These are phyloP conservation scores for Oceanodroma tethys DNA, from an alignment of 2,113 vertebrate genomes.

Conservation along the genomic window DNA sequence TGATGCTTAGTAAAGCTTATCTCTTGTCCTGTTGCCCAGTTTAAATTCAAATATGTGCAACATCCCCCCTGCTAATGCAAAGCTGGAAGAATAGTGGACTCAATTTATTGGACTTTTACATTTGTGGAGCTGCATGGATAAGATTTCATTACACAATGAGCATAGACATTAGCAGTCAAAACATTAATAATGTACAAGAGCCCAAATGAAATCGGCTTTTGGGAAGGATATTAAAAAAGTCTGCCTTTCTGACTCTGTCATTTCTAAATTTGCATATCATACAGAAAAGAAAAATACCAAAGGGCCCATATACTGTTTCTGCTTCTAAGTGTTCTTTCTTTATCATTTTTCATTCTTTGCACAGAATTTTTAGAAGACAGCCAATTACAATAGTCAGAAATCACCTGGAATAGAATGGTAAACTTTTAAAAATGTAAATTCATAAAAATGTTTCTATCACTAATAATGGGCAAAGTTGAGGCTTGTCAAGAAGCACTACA, in stretches of 20 bases:
- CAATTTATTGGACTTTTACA: background rate
- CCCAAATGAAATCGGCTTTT: background rate
- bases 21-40: background rate
- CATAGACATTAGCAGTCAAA: background rate
- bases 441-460: accelerated
- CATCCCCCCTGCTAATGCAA: background rate
- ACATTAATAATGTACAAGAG: background rate
- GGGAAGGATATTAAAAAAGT: background rate
- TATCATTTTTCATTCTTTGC: background rate
- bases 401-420: background rate
- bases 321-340: background rate
- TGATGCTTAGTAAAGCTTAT: background rate
- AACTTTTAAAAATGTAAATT: background rate
- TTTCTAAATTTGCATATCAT: background rate
- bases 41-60: background rate
- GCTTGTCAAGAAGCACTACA: background rate
- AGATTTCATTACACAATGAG: background rate
- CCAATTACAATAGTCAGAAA: background rate
- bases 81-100: background rate
- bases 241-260: background rate
- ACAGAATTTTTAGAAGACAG: background rate
- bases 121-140: background rate
- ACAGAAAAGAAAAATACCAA: background rate
- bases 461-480: background rate
- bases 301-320: background rate